Conservation (phyloP, 2,113 vertebrate genomes). For the Sturnira hondurensis region DNA sequence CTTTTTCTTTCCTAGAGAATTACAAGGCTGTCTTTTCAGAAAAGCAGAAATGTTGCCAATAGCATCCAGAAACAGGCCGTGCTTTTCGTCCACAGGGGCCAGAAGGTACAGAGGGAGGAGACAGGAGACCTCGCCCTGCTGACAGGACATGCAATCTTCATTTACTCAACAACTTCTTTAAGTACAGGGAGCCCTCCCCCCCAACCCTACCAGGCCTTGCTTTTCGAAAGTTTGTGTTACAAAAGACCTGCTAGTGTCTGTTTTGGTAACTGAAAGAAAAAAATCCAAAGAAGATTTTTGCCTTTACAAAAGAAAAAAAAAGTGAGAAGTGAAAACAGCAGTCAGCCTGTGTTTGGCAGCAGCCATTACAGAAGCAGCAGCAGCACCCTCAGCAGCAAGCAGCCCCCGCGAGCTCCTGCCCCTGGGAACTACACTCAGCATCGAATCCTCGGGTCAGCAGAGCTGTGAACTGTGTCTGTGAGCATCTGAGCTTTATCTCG, state of each 20-base stretch:
- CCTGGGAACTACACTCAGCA: neutral
- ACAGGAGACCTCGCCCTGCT: no score
- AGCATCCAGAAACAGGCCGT: neutral
- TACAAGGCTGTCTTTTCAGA: neutral
- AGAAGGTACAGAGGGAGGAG: neutral
- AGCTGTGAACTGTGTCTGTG: neutral
- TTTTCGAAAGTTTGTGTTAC: neutral
- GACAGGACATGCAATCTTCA: no score
- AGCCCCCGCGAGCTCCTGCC: neutral
- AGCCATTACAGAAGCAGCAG: neutral
- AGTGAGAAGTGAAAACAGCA: neutral
- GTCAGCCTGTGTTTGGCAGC: neutral
- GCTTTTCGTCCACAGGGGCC: neutral
- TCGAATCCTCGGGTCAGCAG: neutral
- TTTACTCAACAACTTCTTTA: neutral
- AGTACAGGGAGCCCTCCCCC: fast-evolving
- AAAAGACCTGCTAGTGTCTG: neutral
- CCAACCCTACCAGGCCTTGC: no score
- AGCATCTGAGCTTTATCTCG: neutral
- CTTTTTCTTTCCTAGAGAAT: neutral
- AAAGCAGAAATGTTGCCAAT: neutral
- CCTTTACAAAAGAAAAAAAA: neutral
- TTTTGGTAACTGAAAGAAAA: neutral
- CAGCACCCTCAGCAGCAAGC: neutral
- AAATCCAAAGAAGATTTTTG: neutral